These are phyloP conservation scores for Calephelis nemesis DNA, from an alignment of 1,140 invertebrate species.

Conservation along the genomic window DNA sequence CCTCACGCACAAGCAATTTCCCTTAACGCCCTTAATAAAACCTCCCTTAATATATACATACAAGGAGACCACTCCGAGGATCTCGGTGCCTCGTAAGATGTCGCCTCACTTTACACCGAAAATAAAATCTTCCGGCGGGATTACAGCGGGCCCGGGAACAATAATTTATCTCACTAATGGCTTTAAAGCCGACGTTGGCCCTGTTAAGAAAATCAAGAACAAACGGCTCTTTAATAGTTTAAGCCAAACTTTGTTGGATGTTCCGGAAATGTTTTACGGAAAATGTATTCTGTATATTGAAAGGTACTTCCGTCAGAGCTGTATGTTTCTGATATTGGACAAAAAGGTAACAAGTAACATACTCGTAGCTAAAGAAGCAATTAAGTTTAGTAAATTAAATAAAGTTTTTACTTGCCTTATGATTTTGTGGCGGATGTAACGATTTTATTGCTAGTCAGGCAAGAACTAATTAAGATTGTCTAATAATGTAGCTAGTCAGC, in stretches of 20 bases:
- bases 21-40: conserved; percentile 13
- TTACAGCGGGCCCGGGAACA: conserved; percentile 17
- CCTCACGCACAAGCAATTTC: conserved; percentile 12
- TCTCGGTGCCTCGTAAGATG: conserved; percentile 14
- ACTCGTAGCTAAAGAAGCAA: no score
- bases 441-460: no score
- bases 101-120: conserved; percentile 14
- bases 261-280: conserved; percentile 16
- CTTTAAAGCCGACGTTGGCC: conserved; percentile 24
- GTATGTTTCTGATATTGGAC: no score
- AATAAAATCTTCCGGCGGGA: conserved; percentile 23
- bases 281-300: not conserved
- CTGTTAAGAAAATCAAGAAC: conserved; percentile 24
- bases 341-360: no score
- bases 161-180: conserved; percentile 28
- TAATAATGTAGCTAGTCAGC: no score
- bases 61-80: conserved; percentile 8
- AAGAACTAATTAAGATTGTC: no score
- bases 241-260: conserved; percentile 12
- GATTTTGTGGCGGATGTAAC: no score
- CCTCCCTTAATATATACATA: conserved; percentile 17
- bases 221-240: conserved; percentile 18
- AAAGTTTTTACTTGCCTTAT: no score
- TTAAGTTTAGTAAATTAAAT: no score
- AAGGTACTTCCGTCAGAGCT: no score